Evolutionary conservation across 2,888 invertebrate species (phyloP), one percentile per base, ranked within the genome.

Genomic region (Crocallis elinguaria): DNA sequence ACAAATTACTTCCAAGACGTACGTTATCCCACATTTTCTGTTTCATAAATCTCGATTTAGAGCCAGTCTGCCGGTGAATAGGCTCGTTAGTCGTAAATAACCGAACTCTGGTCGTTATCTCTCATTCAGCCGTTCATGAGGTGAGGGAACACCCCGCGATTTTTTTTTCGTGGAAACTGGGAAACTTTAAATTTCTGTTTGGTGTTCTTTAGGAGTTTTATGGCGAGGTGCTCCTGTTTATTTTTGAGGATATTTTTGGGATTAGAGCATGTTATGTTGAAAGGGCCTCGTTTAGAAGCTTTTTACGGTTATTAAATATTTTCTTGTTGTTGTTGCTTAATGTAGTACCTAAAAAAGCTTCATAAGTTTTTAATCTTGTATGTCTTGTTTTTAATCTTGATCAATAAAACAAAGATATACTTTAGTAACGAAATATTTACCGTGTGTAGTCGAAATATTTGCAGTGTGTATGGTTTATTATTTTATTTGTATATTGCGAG

Each of bases 81-180:
- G 88, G 86, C 86, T 89, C 87, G 88, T 89, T 88, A 88, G 78
- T 86, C 87, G 87, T 88, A 88, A 88, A 88, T 88, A 88, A 85
- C 86, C 84, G 80, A 88, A 88, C 83, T 85, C 82, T 75, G 81
- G 82, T 88, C 88, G 88, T 86, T 88, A 88, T 82, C 80, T 81
- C 79, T 84, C 82, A 88, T 88, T 88, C 88, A 86, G 66, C 68
- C 71, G 73, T 60, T 73, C 75, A 77, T 73, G 73, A 77, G 77
- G 79, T 76, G 77, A 70, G 73, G 74, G 37, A 33, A 30, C 43
- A 27, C 43, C 38, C 48, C 36, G 29, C 48, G 29, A 44, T 55
- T 54, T 61, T 42, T 62, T 64, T 54, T 32, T 9, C 19, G 21
- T 19, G 33, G 9, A 60, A 61, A 73, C 73, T 76, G 45, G 48